A percentile compares a stretch with the other conserved stretches of the same genome.
Conservation (phyloP, 2,797 vertebrate genomes). For the Muscicapa comitata region DNA sequence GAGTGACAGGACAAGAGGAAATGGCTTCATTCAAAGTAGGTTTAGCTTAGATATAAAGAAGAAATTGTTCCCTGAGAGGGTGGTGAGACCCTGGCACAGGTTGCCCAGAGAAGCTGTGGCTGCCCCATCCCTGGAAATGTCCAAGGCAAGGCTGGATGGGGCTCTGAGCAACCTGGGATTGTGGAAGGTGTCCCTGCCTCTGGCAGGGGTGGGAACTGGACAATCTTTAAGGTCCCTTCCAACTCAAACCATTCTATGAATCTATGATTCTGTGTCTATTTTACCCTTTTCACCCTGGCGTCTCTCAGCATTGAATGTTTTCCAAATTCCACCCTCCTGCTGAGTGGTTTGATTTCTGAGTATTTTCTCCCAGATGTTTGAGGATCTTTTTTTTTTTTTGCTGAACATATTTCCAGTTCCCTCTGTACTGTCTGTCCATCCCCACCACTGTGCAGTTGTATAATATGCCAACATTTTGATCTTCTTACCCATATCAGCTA, state of each 20-base stretch:
- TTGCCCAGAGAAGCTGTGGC: neutral
- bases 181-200: neutral
- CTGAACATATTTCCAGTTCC: neutral
- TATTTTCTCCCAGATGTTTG: neutral
- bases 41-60: neutral
- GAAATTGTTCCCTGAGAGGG: neutral
- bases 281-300: neutral
- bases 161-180: neutral
- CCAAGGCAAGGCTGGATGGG: neutral
- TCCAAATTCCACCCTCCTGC: neutral
- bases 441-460: neutral
- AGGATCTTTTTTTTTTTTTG: neutral
- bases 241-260: neutral
- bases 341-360: neutral
- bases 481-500: neutral
- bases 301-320: neutral
- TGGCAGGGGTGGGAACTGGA: neutral
- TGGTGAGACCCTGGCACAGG: neutral
- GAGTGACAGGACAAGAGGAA: neutral
- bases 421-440: neutral
- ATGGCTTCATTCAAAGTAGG: neutral
- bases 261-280: neutral
- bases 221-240: neutral
- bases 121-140: neutral
- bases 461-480: neutral